phyloP scores from a whole-genome alignment of 2,888 invertebrate genomes.

The Agonum fuliginosum region DNA sequence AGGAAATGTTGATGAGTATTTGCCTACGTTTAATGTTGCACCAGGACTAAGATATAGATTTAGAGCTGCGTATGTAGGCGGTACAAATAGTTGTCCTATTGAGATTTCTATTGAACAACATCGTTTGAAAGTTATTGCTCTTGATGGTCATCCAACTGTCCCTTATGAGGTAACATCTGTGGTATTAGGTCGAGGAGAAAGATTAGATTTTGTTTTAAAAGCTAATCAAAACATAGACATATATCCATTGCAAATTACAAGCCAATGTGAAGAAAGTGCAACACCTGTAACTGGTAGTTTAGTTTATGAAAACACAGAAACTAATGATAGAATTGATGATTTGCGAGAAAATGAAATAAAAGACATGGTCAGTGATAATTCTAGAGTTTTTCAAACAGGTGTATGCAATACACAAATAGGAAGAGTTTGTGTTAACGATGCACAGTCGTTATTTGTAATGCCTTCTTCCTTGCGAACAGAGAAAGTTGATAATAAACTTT shows the following conservation, averaged over 20 bases:
- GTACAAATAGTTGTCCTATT: constrained; percentile 81
- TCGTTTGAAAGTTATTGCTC: constrained; percentile 78
- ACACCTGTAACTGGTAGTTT: constrained; percentile 76
- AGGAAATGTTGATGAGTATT: constrained; percentile 71
- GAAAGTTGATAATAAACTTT: constrained; percentile 76
- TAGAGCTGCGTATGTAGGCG: constrained; percentile 80
- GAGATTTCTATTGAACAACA: constrained; percentile 81
- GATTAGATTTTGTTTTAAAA: constrained; percentile 83
- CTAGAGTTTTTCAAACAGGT: constrained; percentile 67
- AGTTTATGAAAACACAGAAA: constrained; percentile 69
- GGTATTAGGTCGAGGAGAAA: constrained; percentile 81
- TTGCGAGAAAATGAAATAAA: constrained; percentile 37
- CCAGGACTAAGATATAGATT: constrained; percentile 80
- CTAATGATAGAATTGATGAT: constrained; percentile 45
- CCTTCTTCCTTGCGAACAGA: constrained; percentile 73
- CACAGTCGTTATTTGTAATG: constrained; percentile 75
- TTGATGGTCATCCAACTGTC: constrained; percentile 82
- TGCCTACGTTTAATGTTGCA: constrained; percentile 74
- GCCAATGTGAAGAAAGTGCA: constrained; percentile 73
- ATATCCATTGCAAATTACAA: constrained; percentile 79
- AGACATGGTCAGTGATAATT: constrained; percentile 59
- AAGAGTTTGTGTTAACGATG: constrained; percentile 77
- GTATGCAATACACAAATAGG: constrained; percentile 70
- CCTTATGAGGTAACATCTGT: constrained; percentile 77
- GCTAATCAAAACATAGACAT: constrained; percentile 76